Evolutionary conservation across 1,140 invertebrate genomes (phyloP).

Genomic region (Bactericera cockerelli): DNA sequence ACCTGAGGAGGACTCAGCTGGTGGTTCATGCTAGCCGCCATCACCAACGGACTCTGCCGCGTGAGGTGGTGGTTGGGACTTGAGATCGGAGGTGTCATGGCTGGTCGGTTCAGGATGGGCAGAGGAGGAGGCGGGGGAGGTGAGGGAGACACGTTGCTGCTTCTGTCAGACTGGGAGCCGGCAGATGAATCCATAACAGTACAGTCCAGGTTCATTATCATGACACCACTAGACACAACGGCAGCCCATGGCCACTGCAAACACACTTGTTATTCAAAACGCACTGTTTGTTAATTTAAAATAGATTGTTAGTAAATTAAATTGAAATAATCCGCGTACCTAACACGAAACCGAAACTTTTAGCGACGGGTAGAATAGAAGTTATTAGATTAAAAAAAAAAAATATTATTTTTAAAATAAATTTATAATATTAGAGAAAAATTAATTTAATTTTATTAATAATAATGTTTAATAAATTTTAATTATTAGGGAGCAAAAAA

Average conservation of each 20-base stretch:
- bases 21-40: conserved; percentile 28
- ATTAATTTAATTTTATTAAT: too few species aligned
- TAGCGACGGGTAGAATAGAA: too few species aligned
- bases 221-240: conserved; percentile 6
- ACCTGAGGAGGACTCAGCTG: conserved; percentile 42
- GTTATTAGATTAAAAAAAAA: too few species aligned
- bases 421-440: too few species aligned
- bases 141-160: conserved; percentile 31
- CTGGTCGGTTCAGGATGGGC: conserved; percentile 28
- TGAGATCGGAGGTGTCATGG: conserved; percentile 27
- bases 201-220: conserved; percentile 26
- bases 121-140: conserved; percentile 33
- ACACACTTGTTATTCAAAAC: neutral
- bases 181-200: conserved; percentile 25
- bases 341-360: neutral
- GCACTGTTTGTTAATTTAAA: neutral
- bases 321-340: neutral
- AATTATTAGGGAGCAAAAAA: neutral
- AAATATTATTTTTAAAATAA: too few species aligned
- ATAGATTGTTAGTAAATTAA: neutral
- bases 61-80: conserved; percentile 31
- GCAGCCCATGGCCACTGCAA: neutral
- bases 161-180: conserved; percentile 29
- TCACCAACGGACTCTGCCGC: conserved; percentile 21
- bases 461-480: neutral